Conservation (phyloP, 2,797 vertebrate genomes). For the Sebastes ruberrimus region DNA sequence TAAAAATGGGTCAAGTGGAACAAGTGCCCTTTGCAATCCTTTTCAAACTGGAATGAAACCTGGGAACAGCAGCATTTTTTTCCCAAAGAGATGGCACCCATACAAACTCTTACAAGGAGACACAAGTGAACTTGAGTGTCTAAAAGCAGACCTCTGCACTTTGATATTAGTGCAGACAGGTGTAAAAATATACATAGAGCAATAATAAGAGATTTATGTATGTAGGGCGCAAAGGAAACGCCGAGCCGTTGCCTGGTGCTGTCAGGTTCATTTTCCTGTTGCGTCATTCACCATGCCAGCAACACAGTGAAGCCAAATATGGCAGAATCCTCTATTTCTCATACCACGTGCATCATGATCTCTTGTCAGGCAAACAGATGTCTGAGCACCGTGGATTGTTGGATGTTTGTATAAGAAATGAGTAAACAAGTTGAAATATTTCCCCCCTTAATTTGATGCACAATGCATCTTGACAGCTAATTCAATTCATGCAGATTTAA, state of each 20-base stretch:
- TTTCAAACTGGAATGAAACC: conserved; percentile 60
- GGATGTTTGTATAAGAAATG: conserved; percentile 72
- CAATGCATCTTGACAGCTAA: conserved; percentile 81
- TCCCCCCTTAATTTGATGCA: conserved; percentile 83
- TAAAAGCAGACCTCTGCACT: conserved; percentile 57
- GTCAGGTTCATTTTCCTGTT: conserved; percentile 81
- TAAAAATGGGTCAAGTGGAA: conserved; percentile 77
- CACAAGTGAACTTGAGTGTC: conserved; percentile 70
- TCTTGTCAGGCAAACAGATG: conserved; percentile 75
- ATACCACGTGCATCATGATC: conserved; percentile 58
- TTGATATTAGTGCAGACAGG: conserved; percentile 78
- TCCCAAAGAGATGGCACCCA: conserved; percentile 30
- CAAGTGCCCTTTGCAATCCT: conserved; percentile 61
- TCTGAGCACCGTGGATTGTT: conserved; percentile 61
- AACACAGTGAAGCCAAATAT: conserved; percentile 67
- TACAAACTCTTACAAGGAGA: conserved; percentile 66
- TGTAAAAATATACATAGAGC: conserved; percentile 80
- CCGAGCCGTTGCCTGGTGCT: conserved; percentile 71
- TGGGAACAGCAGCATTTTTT: conserved; percentile 37
- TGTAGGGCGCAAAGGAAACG: conserved; percentile 79
- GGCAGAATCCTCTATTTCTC: conserved; percentile 66
- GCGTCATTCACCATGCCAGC: conserved; percentile 76
- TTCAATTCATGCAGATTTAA: conserved; percentile 55
- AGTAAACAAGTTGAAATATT: conserved; percentile 78
- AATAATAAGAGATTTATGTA: conserved; percentile 81